phyloP scores from a whole-genome alignment of 2,797 vertebrate species.

The Chiroxiphia lanceolata region DNA sequence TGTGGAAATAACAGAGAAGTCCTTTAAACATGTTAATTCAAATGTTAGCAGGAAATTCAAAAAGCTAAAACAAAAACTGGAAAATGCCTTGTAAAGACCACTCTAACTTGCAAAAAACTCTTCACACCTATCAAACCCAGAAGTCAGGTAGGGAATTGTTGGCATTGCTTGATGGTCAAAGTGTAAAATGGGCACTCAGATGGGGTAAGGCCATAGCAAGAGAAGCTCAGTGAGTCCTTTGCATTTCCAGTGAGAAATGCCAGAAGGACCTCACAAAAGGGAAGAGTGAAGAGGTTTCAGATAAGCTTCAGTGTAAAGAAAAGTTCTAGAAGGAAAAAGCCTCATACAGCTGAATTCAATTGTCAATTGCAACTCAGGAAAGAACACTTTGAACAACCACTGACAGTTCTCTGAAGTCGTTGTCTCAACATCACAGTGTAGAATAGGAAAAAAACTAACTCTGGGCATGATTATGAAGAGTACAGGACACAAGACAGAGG shows the following conservation, averaged over 20 bases:
- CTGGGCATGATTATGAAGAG: neutral
- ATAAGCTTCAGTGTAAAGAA: neutral
- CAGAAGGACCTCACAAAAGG: neutral
- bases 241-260: neutral
- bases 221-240: neutral
- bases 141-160: neutral
- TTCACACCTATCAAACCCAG: neutral
- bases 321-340: neutral
- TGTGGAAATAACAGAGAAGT: neutral
- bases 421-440: neutral
- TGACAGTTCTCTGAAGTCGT: neutral
- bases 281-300: neutral
- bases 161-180: neutral
- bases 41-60: neutral
- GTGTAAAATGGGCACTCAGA: neutral
- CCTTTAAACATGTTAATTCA: neutral
- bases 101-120: neutral
- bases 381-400: neutral
- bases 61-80: neutral
- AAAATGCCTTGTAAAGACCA: neutral
- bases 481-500: neutral
- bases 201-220: neutral
- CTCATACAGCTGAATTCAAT: neutral
- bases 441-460: neutral
- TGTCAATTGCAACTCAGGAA: neutral